Evolutionary conservation across 2,888 invertebrate genomes (phyloP), one percentile per base, ranked within the genome.

Genomic region (Meandrusa payeni): DNA sequence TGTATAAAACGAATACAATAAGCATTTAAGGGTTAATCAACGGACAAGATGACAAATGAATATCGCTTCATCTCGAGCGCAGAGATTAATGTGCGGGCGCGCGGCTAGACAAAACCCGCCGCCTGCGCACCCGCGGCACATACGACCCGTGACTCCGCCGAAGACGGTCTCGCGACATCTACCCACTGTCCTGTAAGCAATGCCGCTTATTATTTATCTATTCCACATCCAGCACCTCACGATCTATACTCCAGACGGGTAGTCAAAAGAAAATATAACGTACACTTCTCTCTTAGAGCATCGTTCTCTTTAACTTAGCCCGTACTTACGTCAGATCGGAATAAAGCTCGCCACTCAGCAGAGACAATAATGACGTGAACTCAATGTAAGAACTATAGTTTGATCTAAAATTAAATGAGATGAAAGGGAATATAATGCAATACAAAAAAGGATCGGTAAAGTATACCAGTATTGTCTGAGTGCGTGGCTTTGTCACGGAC

Each of bases 381-480:
- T 80, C 76, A 83, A 82, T 80, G 78, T 75, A 77, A 77, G 80
- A 79, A 81, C 79, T 80, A 80, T 83, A 75, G 83, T 78, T 77
- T 75, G 79, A 75, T 83, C 83, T 82, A 86, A 85, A 87, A 82
- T 86, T 82, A 82, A 77, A 68, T 65, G 69, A 77, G 83, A 86
- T 87, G 87, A 87, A 87, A 87, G 85, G 64, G 80, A 78, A 81
- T 77, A 76, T 78, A 73, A 68, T 69, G 61, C 64, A 69, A 80
- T 81, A 86, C 78, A 85, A 42, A 44, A 85, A 85, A 86, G 85
- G 76, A 83, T 81, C 64, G 80, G 59, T 76, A 76, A 80, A 82
- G 73, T 68, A 59, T 64, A 60, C 46, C 44, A 49, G 74, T 64
- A 83, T 85, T 85, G 87, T 87, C 76, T 81, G 79, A 61, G 70